Base-by-base conservation (phyloP, 2,888 invertebrate genomes). In the Norana najaformis region DNA sequence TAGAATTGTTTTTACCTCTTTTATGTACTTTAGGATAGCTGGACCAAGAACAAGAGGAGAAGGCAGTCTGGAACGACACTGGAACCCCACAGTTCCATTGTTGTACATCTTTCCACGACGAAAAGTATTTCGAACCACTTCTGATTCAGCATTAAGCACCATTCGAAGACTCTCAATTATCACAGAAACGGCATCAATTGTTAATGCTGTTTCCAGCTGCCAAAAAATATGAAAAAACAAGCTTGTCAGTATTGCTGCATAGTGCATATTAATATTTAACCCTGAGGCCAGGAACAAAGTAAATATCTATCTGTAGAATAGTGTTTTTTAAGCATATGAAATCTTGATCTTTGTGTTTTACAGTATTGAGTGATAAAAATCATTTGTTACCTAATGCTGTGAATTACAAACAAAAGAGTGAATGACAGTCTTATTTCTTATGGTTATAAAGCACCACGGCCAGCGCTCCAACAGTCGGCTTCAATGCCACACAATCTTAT, bases 111-210 rank as follows among this genome's bases (percentile, higher is more conserved):
- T 88, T n/a, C 91, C 92, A n/a, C 92, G 47, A 37, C 92, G 89
- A 90, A 92, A 92, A 30, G 90, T 89, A n/a, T 85, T 85, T 88
- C 91, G 89, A 89, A 97, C 97, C 91, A 97, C 96, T 93, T 98
- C 97, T 18, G 97, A 97, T 94, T 97, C 97, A 95, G 97, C 97
- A 93, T 97, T 96, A 93, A 97, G 96, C 92, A 98, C 96, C 94
- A 97, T 97, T 94, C 97, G 97, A 93, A 98, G 97, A 37, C 98
- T 98, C 94, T 98, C 98, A 93, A 97, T 97, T 89, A 98, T 96
- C 0, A 98, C 98, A 94, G 97, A 97, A n/a, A 98, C 97, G 5
- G 98, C 98, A 94, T 99, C 99, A 95, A 98, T 98, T 97, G 98
- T 98, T 92, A 99, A 96, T 0, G 98, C 98, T 0, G 98, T 97